These are phyloP conservation scores for Heliconius aoede DNA, from an alignment of 2,888 invertebrate genomes.

Conservation along the genomic window DNA sequence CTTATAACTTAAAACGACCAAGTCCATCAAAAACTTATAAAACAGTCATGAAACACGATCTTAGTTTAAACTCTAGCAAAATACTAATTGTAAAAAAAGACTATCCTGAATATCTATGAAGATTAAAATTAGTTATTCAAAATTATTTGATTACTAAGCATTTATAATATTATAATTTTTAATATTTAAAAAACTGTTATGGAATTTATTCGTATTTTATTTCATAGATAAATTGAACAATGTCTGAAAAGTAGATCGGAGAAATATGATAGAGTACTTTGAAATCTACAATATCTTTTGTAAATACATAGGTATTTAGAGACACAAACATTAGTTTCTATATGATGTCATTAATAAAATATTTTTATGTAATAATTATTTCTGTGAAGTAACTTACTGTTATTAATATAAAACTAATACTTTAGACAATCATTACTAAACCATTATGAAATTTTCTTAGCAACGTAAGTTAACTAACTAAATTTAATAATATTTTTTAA, in stretches of 20 bases:
- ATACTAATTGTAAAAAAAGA: background rate
- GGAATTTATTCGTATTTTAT: too few relatives aligned
- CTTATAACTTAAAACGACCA: too few relatives aligned
- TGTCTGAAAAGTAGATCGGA: too few relatives aligned
- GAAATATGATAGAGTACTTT: background rate
- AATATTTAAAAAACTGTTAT: background rate
- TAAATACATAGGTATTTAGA: background rate
- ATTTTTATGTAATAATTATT: background rate
- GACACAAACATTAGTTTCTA: too few relatives aligned
- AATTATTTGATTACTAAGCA: constrained; percentile 1
- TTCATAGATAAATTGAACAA: background rate
- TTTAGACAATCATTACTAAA: background rate
- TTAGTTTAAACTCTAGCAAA: constrained; percentile 1
- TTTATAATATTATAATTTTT: background rate
- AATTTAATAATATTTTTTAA: background rate
- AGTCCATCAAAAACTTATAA: background rate
- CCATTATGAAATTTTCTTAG: background rate
- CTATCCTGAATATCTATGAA: background rate
- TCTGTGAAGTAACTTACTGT: background rate
- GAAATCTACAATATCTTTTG: background rate
- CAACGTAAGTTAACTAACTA: constrained; percentile 9
- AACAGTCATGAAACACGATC: background rate
- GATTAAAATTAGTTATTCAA: background rate
- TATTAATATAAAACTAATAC: background rate
- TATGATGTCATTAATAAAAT: background rate